Evolutionary conservation across 2,888 invertebrate genomes (phyloP).

Genomic region (Morpho deidamia): DNA sequence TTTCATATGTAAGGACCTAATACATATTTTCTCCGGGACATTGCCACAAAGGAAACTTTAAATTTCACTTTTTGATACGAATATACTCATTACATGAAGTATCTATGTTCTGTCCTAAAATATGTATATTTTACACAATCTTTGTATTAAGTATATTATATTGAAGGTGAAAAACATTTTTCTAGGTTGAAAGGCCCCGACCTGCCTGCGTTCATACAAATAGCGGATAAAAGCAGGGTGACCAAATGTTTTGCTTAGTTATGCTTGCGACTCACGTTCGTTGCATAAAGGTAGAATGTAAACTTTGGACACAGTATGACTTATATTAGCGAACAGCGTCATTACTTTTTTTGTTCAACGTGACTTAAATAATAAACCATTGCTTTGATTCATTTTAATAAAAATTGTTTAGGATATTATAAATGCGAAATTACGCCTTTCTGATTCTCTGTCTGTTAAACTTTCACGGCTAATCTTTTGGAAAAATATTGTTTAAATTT

Average conservation of each 20-base stretch:
- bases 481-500: too few species aligned
- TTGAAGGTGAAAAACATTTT: conserved; percentile 28
- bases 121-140: conserved; percentile 22
- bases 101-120: conserved; percentile 20
- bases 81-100: conserved; percentile 20
- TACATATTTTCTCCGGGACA: conserved; percentile 7
- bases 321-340: too few species aligned
- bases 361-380: too few species aligned
- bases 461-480: too few species aligned
- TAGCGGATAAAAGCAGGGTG: conserved; percentile 25
- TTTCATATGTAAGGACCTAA: too few species aligned
- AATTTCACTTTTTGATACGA: conserved; percentile 10
- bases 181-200: conserved; percentile 19
- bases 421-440: too few species aligned
- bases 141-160: conserved; percentile 30
- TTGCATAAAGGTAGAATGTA: neutral
- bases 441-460: too few species aligned
- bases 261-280: conserved; percentile 1
- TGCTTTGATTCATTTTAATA: too few species aligned
- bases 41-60: conserved; percentile 14
- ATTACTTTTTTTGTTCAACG: too few species aligned
- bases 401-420: too few species aligned
- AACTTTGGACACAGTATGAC: too few species aligned
- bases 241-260: conserved; percentile 19
- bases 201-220: conserved; percentile 23